These are phyloP conservation scores for Oscheius sp. DNA, from an alignment of 2,888 invertebrate genomes.

Conservation along the genomic window DNA sequence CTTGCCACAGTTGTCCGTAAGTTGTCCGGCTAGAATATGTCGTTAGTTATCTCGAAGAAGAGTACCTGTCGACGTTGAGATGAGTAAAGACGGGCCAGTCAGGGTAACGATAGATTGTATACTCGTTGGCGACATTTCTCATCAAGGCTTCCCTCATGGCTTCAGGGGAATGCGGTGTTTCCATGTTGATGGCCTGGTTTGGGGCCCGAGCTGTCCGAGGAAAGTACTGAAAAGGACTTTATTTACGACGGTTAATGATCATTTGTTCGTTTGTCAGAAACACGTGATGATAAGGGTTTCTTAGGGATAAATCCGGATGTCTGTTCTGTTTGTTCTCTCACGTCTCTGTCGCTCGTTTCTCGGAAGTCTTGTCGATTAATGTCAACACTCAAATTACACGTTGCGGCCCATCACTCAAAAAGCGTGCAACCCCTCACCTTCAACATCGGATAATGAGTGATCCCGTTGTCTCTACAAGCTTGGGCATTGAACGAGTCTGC, in stretches of 20 bases:
- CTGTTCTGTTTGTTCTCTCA: slow-evolving; percentile 33
- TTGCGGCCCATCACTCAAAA: slow-evolving; percentile 5
- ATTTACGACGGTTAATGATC: neutral
- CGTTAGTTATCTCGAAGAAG: neutral
- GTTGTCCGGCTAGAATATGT: slow-evolving; percentile 53
- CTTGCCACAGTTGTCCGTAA: slow-evolving; percentile 70
- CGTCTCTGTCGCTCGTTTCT: slow-evolving; percentile 29
- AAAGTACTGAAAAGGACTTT: slow-evolving; percentile 61
- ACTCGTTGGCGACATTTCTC: slow-evolving; percentile 58
- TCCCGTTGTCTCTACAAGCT: slow-evolving; percentile 68
- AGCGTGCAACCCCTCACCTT: slow-evolving; percentile 54
- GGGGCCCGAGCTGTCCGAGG: slow-evolving; percentile 61
- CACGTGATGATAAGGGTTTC: slow-evolving; percentile 26
- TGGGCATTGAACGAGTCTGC: slow-evolving; percentile 69
- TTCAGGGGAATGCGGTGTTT: slow-evolving; percentile 56
- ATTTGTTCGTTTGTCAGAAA: slow-evolving; percentile 13
- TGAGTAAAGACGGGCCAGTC: slow-evolving; percentile 71
- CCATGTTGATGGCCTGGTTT: slow-evolving; percentile 61
- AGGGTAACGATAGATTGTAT: slow-evolving; percentile 63
- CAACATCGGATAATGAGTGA: slow-evolving; percentile 70
- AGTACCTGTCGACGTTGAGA: slow-evolving; percentile 61
- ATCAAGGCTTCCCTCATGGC: slow-evolving; percentile 51
- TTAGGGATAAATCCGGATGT: slow-evolving; percentile 32
- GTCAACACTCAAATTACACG: slow-evolving; percentile 36
- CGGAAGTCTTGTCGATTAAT: slow-evolving; percentile 36